Evolutionary conservation across 2,888 invertebrate genomes (phyloP).

Genomic region (Therioaphis trifolii): DNA sequence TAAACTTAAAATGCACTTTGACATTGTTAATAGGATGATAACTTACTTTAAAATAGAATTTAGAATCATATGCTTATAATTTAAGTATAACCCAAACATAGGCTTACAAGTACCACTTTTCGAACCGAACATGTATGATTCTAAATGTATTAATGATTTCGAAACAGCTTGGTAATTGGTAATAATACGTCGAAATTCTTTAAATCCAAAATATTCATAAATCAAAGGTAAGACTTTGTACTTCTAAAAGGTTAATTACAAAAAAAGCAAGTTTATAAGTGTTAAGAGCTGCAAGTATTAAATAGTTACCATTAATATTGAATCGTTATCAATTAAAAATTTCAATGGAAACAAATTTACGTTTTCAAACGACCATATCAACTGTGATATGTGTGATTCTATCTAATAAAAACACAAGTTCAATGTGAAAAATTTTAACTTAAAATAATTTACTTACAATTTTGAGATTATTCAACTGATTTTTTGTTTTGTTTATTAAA

Average conservation of each 20-base stretch:
- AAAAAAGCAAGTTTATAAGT: background rate
- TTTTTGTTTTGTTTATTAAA: slow-evolving; percentile 48
- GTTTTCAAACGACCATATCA: slow-evolving; percentile 15
- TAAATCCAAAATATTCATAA: slow-evolving; percentile 27
- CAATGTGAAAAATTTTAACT: background rate
- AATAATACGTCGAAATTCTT: slow-evolving; percentile 17
- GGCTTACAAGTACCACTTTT: slow-evolving; percentile 14
- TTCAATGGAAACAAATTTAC: slow-evolving; percentile 42
- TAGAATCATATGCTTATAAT: background rate
- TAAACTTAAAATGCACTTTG: background rate
- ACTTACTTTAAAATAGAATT: slow-evolving; percentile 49
- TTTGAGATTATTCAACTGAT: slow-evolving; percentile 28
- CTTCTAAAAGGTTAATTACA: slow-evolving; percentile 30
- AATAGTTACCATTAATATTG: background rate
- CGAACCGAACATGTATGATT: slow-evolving; percentile 37
- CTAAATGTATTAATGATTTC: slow-evolving; percentile 27
- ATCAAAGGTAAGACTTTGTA: background rate
- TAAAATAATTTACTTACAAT: slow-evolving; percentile 19
- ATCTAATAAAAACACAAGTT: background rate
- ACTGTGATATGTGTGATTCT: slow-evolving; percentile 4
- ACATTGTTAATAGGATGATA: background rate
- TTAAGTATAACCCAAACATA: slow-evolving; percentile 36
- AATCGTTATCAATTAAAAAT: slow-evolving; percentile 25
- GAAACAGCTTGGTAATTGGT: background rate
- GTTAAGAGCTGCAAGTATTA: background rate